Conservation (phyloP, 1,140 invertebrate genomes). For the Caenorhabditis latens region DNA sequence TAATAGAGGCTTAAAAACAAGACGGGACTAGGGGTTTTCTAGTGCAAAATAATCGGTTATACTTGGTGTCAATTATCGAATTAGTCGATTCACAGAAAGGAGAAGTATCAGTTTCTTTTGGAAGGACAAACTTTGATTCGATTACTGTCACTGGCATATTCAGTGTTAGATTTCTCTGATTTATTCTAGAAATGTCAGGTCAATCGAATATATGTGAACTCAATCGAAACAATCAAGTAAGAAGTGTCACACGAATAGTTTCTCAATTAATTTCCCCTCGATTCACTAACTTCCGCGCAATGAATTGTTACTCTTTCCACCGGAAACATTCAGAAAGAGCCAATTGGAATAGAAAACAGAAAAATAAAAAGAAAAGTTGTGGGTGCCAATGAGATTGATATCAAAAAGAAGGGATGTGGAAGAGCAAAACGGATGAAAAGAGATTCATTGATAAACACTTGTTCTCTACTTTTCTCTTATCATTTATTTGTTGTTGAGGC, state of each 20-base stretch:
- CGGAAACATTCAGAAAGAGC: too few species aligned
- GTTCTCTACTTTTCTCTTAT: not conserved
- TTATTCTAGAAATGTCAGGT: too few species aligned
- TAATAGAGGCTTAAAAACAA: not conserved
- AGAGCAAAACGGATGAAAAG: not conserved
- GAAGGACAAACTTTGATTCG: too few species aligned
- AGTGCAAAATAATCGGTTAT: not conserved
- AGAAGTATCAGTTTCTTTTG: not conserved
- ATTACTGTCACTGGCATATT: too few species aligned
- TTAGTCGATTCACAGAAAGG: not conserved
- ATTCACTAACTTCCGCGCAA: too few species aligned
- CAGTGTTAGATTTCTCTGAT: too few species aligned
- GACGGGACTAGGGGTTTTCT: not conserved
- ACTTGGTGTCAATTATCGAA: constrained; percentile 30
- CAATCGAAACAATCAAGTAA: too few species aligned
- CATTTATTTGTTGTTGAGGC: not conserved
- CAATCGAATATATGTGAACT: too few species aligned
- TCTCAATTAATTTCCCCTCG: too few species aligned
- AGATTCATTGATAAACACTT: not conserved
- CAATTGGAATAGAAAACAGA: not conserved
- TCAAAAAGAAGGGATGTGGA: not conserved
- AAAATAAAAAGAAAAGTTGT: not conserved
- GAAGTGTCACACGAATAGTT: too few species aligned
- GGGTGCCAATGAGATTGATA: constrained; percentile 56
- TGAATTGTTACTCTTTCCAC: too few species aligned